Evolutionary conservation across 2,113 vertebrate species (phyloP).

Genomic region (Himantopus leucocephalus): DNA sequence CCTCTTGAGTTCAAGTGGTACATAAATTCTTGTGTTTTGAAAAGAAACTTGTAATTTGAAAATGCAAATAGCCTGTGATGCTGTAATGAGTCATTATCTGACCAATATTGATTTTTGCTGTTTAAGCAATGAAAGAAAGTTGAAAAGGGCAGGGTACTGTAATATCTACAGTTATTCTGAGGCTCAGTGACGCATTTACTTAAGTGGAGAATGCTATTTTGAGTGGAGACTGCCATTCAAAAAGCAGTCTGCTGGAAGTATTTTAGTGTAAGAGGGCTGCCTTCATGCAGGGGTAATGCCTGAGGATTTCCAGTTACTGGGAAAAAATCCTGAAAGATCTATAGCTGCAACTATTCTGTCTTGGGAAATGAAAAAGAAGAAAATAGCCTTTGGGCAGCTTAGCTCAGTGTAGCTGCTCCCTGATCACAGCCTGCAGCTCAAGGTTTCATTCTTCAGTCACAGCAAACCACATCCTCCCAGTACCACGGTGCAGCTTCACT

Average conservation of each 20-base stretch:
- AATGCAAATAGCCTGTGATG: background rate
- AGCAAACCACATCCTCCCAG: constrained; percentile 32
- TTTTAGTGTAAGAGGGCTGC: background rate
- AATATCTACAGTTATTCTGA: background rate
- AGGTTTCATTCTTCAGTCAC: constrained; percentile 16
- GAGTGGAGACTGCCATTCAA: background rate
- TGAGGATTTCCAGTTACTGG: constrained; percentile 28
- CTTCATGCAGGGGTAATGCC: background rate
- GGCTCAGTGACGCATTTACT: constrained; percentile 15
- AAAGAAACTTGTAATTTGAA: background rate
- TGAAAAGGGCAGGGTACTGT: constrained; percentile 1
- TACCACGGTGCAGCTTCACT: background rate
- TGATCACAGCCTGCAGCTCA: constrained; percentile 19
- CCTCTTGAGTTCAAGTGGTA: background rate
- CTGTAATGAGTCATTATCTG: background rate
- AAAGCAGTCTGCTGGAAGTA: constrained; percentile 5
- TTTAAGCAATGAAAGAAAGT: background rate
- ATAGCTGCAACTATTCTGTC: constrained; percentile 10
- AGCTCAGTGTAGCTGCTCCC: constrained; percentile 11
- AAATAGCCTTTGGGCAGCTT: constrained; percentile 23
- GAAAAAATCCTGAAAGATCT: background rate
- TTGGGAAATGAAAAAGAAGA: background rate
- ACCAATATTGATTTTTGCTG: background rate
- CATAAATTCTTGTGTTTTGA: background rate
- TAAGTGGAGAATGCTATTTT: constrained; percentile 15